Base-by-base conservation (phyloP, 2,113 vertebrate genomes). In the Halichoeres trimaculatus region DNA sequence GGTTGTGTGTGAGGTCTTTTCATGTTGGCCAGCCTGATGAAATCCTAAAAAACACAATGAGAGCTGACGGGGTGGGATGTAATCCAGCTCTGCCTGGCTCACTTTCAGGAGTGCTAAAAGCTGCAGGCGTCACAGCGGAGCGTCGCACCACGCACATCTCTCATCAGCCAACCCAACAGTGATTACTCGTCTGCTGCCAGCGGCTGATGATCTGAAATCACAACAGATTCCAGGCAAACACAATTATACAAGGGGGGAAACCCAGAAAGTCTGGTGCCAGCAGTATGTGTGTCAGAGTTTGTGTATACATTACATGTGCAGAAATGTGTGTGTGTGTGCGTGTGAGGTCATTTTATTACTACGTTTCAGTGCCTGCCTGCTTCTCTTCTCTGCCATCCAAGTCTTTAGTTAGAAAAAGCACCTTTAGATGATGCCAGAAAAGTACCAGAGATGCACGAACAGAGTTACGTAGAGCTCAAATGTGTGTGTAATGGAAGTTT, bases 221-320 rank as follows among this genome's bases (percentile, higher is more conserved):
- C 61, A 65, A 60, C 80, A 77, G 20, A 75, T 85, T 62, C 47
- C 71, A 77, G 40, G 81, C 76, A 79, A 79, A 63, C 48, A 20
- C 58, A 85, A 67, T 71, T 76, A 76, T 66, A 35, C 67, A 85
- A 85, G 71, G 71, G 70, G 84, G 83, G 73, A 86, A 83, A 84
- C 87, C 73, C 81, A 84, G 67, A 20, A 78, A 65, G 23, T 71
- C 47, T 77, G 66, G 38, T 68, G 77, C 70, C 80, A 86, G 65
- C 59, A 30, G 38, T 48, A 55, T 72, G 61, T 76, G 71, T 76
- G 60, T 61, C 30, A 55, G 20, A 59, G 55, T 47, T 56, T 63
- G 41, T 47, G 35, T 50, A 20, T 23, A 48, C 34, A 50, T 17
- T 60, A 40, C 40, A 6, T 65, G 57, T 65, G 41, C 30, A 30